Percentiles rank a stretch among this genome's conserved stretches.
phyloP scores from a whole-genome alignment of 2,888 invertebrate species.

The Gryllus longicercus region DNA sequence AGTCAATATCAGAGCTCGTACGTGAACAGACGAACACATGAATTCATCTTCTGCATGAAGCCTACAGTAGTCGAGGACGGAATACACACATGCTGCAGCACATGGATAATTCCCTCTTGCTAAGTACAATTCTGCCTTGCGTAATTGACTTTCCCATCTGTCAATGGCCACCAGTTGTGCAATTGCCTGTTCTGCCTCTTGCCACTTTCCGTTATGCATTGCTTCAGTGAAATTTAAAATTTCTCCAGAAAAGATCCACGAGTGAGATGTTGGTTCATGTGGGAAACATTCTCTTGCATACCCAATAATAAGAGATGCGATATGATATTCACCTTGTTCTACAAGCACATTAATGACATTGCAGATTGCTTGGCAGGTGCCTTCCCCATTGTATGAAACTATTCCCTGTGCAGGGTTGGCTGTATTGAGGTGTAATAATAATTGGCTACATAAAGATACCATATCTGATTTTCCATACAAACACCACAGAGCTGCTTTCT shows the following conservation, averaged over 20 bases:
- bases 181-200: conserved; percentile 65
- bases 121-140: conserved; percentile 47
- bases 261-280: conserved; percentile 56
- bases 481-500: conserved; percentile 82
- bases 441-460: conserved; percentile 74
- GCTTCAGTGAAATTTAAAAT: conserved; percentile 53
- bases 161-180: conserved; percentile 65
- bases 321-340: conserved; percentile 54
- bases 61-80: conserved; percentile 54
- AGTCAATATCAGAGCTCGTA: conserved; percentile 66
- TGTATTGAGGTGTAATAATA: conserved; percentile 72
- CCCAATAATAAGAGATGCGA: conserved; percentile 57
- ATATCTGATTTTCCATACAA: conserved; percentile 85
- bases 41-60: conserved; percentile 53
- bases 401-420: conserved; percentile 43
- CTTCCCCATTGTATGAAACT: conserved; percentile 60
- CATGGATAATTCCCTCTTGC: conserved; percentile 47
- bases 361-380: conserved; percentile 66
- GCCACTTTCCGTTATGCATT: conserved; percentile 59
- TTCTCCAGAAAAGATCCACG: conserved; percentile 67
- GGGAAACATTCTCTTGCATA: conserved; percentile 64
- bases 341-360: conserved; percentile 60
- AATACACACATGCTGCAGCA: conserved; percentile 50
- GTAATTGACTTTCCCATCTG: conserved; percentile 62
- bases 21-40: conserved; percentile 51